Evolutionary conservation across 2,888 invertebrate genomes (phyloP).

Genomic region (Melanchra persicariae): DNA sequence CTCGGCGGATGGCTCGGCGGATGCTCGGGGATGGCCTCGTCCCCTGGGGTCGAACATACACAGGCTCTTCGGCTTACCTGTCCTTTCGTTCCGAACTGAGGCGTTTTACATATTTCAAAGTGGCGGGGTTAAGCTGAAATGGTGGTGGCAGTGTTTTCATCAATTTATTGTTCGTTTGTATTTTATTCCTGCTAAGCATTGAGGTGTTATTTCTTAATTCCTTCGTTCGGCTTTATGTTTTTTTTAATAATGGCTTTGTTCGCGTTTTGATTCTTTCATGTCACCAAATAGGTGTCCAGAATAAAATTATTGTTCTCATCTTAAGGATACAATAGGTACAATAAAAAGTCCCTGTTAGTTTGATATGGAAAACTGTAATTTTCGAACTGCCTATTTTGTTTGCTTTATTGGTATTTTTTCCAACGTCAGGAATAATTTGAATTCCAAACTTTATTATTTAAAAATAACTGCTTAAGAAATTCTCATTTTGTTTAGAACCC

Average conservation of each 20-base stretch:
- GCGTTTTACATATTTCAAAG: constrained; percentile 16
- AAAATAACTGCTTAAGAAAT: background rate
- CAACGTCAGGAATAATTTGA: background rate
- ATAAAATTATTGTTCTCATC: background rate
- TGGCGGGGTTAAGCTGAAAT: background rate
- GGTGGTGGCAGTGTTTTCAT: background rate
- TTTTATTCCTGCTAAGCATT: too few relatives aligned
- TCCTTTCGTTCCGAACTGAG: background rate
- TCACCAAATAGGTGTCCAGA: too few relatives aligned
- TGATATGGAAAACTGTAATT: background rate
- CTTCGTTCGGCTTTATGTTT: too few relatives aligned
- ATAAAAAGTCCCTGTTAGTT: too few relatives aligned
- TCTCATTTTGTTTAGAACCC: background rate
- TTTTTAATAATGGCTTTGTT: too few relatives aligned
- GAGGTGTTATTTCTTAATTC: too few relatives aligned
- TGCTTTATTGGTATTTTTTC: too few relatives aligned
- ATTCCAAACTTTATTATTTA: background rate
- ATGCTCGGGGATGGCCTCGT: background rate
- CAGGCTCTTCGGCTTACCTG: constrained; percentile 2
- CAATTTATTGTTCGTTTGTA: background rate
- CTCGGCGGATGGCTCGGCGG: background rate
- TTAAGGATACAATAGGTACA: too few relatives aligned
- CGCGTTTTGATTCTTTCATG: too few relatives aligned
- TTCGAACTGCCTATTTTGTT: background rate
- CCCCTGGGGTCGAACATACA: background rate